Percentiles rank a stretch among this genome's conserved stretches.
These are phyloP conservation scores for Odontomyia ornata DNA, from an alignment of 2,888 invertebrate genomes.

Conservation along the genomic window DNA sequence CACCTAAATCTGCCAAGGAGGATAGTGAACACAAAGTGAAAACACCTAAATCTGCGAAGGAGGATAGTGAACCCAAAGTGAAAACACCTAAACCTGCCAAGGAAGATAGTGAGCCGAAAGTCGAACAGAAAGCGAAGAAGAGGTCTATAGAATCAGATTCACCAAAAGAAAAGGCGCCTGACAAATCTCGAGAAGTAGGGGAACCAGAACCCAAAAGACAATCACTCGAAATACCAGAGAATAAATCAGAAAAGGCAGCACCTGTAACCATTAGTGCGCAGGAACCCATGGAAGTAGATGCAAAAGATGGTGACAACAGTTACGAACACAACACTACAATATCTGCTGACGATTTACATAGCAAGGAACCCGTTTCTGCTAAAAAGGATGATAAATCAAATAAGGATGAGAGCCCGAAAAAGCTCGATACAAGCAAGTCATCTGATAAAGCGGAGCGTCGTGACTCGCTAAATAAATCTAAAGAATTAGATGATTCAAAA, in stretches of 20 bases:
- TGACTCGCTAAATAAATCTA: constrained; percentile 50
- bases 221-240: constrained; percentile 39
- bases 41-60: not conserved
- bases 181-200: not conserved
- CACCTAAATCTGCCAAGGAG: not conserved
- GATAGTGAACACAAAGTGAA: not conserved
- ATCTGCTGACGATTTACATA: constrained; percentile 58
- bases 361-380: not conserved
- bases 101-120: not conserved
- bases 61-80: too few relatives aligned
- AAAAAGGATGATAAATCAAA: not conserved
- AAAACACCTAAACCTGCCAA: too few relatives aligned
- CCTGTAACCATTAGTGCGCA: constrained; percentile 55
- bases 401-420: constrained; percentile 56
- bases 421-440: constrained; percentile 10
- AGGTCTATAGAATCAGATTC: not conserved
- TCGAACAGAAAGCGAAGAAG: not conserved
- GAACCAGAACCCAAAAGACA: not conserved
- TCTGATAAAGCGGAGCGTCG: not conserved
- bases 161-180: not conserved
- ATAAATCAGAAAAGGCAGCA: constrained; percentile 7
- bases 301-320: constrained; percentile 50
- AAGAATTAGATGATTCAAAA: constrained; percentile 31
- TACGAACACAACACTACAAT: constrained; percentile 55
- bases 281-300: constrained; percentile 55